These are phyloP conservation scores for Calliphora vicina DNA, from an alignment of 1,140 invertebrate genomes.

Conservation along the genomic window DNA sequence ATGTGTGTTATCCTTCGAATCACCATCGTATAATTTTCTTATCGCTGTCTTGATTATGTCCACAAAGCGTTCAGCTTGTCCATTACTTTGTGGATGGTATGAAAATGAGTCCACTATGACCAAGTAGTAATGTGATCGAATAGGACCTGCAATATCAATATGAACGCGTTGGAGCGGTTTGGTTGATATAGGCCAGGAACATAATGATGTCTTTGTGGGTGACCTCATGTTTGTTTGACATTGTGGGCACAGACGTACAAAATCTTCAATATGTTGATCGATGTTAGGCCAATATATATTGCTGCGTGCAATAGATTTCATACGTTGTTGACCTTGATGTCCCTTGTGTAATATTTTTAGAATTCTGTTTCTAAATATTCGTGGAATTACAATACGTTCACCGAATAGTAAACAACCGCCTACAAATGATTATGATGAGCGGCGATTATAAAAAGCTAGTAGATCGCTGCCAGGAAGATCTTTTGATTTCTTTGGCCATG, in stretches of 20 bases:
- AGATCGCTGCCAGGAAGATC: background rate
- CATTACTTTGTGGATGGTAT: slow-evolving; percentile 28
- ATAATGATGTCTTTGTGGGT: slow-evolving; percentile 38
- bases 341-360: slow-evolving; percentile 63
- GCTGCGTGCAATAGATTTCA: slow-evolving; percentile 65
- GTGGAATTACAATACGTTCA: slow-evolving; percentile 56
- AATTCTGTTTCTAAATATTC: slow-evolving; percentile 52
- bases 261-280: slow-evolving; percentile 48
- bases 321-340: slow-evolving; percentile 66
- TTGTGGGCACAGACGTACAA: background rate
- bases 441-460: background rate
- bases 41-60: slow-evolving; percentile 48
- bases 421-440: slow-evolving; percentile 19
- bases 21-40: slow-evolving; percentile 45
- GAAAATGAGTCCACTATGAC: slow-evolving; percentile 34
- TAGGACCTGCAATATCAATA: slow-evolving; percentile 51
- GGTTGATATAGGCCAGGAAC: slow-evolving; percentile 40
- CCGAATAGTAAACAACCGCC: background rate
- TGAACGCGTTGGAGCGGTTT: slow-evolving; percentile 45
- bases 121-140: slow-evolving; percentile 27
- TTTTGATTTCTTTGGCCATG: slow-evolving; percentile 22
- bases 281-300: slow-evolving; percentile 66
- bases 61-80: no score
- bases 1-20: slow-evolving; percentile 20
- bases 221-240: background rate